Percentiles rank a stretch among this genome's conserved stretches.
Conservation (phyloP, 2,888 invertebrate species). For the Caenorhabditis parvicauda region DNA sequence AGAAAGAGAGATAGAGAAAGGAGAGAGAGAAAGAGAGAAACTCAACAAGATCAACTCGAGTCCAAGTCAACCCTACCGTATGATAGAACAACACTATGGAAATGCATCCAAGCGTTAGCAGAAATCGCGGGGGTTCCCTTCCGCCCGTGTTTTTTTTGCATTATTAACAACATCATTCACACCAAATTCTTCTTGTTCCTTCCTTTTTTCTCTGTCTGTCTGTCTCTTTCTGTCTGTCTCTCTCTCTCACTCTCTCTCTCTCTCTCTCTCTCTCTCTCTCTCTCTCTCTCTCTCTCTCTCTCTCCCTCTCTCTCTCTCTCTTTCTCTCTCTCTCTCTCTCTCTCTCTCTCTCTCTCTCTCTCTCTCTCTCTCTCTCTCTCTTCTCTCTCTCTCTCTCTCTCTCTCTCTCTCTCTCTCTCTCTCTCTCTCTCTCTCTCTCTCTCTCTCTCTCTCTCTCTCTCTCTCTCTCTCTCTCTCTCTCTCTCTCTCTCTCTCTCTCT, state of each 20-base stretch:
- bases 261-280: slow-evolving; percentile 1
- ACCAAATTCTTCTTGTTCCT: not conserved
- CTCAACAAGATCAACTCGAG: too few relatives aligned
- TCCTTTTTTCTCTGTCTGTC: slow-evolving; percentile 1
- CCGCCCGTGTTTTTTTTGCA: too few relatives aligned
- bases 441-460: slow-evolving; percentile 16
- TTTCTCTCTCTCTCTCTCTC: not conserved
- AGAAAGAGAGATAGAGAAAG: too few relatives aligned
- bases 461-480: too few relatives aligned
- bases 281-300: slow-evolving; percentile 1
- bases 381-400: slow-evolving; percentile 2
- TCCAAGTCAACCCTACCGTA: too few relatives aligned
- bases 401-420: slow-evolving; percentile 6
- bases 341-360: not conserved
- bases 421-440: slow-evolving; percentile 3
- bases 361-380: slow-evolving; percentile 9
- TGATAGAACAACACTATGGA: too few relatives aligned
- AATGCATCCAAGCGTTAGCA: too few relatives aligned
- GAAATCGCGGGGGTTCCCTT: too few relatives aligned
- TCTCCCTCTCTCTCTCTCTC: not conserved
- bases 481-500: too few relatives aligned
- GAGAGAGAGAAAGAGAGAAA: too few relatives aligned
- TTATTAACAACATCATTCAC: too few relatives aligned
- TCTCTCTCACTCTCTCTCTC: slow-evolving; percentile 6
- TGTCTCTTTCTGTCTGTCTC: not conserved